A percentile compares a stretch with the other conserved stretches of the same genome.
These are phyloP conservation scores for Cercocebus atys DNA, from an alignment of 2,113 vertebrate species.

Conservation along the genomic window DNA sequence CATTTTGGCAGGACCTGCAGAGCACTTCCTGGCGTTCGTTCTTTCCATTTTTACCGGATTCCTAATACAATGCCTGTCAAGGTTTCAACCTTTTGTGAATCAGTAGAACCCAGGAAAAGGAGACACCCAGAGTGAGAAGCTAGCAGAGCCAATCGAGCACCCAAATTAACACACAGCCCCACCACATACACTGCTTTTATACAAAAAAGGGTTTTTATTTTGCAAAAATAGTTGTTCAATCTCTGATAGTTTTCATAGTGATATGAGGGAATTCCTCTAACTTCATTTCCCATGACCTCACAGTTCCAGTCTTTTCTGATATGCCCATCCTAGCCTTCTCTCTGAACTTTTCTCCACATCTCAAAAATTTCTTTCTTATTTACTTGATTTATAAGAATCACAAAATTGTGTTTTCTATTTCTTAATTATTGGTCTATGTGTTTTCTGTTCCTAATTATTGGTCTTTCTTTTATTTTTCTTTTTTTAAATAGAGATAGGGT, in stretches of 20 bases:
- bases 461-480: not conserved
- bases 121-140: not conserved
- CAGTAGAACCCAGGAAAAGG: not conserved
- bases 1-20: not conserved
- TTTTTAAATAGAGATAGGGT: too few species aligned
- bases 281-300: not conserved
- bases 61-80: not conserved
- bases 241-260: not conserved
- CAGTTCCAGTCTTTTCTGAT: not conserved
- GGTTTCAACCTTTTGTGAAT: not conserved
- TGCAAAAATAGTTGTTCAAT: not conserved
- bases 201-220: not conserved
- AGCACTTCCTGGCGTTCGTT: not conserved
- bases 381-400: not conserved
- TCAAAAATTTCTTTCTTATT: not conserved
- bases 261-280: not conserved
- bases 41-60: not conserved
- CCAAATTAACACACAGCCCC: not conserved
- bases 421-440: not conserved
- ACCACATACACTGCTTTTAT: not conserved
- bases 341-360: not conserved
- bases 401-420: not conserved
- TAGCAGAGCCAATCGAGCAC: not conserved
- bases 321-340: not conserved
- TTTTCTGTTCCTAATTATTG: not conserved